Evolutionary conservation across 2,888 invertebrate genomes (phyloP), one percentile per base, ranked within the genome.

Genomic region (Netelia virgata): DNA sequence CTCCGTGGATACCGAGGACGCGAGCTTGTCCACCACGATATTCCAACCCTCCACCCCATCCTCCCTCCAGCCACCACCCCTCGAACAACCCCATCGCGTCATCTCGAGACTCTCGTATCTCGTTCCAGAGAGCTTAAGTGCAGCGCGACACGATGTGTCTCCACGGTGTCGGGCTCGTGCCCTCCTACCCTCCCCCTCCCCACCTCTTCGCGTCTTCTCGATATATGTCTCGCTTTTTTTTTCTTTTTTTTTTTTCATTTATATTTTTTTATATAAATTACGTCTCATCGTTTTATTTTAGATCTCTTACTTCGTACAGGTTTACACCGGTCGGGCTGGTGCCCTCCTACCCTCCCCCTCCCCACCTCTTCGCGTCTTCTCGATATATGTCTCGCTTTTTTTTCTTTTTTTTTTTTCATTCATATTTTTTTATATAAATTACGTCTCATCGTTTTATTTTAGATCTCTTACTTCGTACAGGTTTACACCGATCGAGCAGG

Each of bases 51-150:
- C 14, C 55, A 14, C 72, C 16, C 18, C 18, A 9, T 5, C 75
- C 47, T 20, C 23, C 18, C 14, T 18, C 6, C 47, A 18, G 1
- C 47, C 66, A 14, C 43, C 47, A 47, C 20, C 11, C 20, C 18
- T 9, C 66, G 41, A 64, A 64, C 64, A 59, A 23, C 61, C 41
- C 59, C 41, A 2, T 1, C 16, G 18, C 59, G 76, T 80, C 80
- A 57, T 73, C 80, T 76, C 66, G 73, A 80, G 84, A 84, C 76
- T 76, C 80, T 61, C 75, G 76, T 80, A 10, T 47, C 80, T 80
- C 84, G 59, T 80, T 80, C 50, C 68, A 73, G 80, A 70, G 76
- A 84, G 80, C 76, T 84, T 80, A 84, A 84, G 84, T 84, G 84
- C 84, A 84, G 66, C 80, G 55, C 76, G 84, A 80, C 80, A 76